phyloP scores from a whole-genome alignment of 2,888 invertebrate species.

The Chironomus tentans region DNA sequence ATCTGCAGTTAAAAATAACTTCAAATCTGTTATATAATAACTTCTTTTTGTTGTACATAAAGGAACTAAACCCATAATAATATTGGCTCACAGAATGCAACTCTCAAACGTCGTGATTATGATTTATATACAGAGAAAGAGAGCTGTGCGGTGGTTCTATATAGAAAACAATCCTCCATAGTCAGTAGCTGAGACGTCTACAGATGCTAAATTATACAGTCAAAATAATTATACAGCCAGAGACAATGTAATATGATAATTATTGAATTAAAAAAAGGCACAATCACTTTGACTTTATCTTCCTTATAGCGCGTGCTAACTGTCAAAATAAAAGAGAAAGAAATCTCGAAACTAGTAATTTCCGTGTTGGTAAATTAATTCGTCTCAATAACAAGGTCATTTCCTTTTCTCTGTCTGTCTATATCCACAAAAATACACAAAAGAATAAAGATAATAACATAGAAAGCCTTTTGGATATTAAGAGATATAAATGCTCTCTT shows the following conservation, averaged over 20 bases:
- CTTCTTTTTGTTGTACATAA: neutral
- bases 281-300: neutral
- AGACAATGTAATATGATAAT: neutral
- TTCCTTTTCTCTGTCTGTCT: neutral
- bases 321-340: neutral
- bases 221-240: neutral
- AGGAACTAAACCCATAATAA: neutral
- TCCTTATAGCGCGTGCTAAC: neutral
- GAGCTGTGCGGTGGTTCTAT: neutral
- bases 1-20: neutral
- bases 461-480: neutral
- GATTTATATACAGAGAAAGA: neutral
- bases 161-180: neutral
- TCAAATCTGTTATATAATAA: neutral
- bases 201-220: neutral
- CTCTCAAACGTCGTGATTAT: neutral
- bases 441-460: neutral
- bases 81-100: neutral
- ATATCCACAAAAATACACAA: neutral
- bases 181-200: neutral
- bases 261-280: neutral
- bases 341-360: neutral
- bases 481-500: neutral
- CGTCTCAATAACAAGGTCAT: constrained; percentile 4
- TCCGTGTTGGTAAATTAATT: neutral